A percentile compares a stretch with the other conserved stretches of the same genome.
Evolutionary conservation across 1,140 invertebrate genomes (phyloP).

Genomic region (Bombyx mori): DNA sequence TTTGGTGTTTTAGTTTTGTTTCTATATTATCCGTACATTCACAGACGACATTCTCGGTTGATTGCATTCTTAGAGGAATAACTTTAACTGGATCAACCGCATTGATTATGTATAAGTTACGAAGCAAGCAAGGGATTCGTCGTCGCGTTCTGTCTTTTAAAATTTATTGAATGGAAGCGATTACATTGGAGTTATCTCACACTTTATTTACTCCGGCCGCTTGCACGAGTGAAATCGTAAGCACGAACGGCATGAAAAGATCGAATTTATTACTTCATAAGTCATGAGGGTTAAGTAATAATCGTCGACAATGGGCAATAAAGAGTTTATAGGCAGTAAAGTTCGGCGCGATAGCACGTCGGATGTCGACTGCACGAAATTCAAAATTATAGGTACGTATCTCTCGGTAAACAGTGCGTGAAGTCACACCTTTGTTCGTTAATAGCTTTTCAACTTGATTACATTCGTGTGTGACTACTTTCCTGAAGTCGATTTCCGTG

Average conservation of each 20-base stretch:
- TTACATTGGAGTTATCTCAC: constrained; percentile 5
- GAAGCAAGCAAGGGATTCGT: no score
- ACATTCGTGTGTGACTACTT: constrained; percentile 15
- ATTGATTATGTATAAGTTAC: no score
- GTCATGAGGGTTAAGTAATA: constrained; percentile 66
- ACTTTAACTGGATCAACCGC: no score
- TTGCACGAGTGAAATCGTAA: constrained; percentile 21
- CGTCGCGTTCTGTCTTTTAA: constrained; percentile 13
- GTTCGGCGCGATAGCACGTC: constrained; percentile 50
- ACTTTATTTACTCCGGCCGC: constrained; percentile 16
- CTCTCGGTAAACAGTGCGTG: constrained; percentile 5
- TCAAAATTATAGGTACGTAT: constrained; percentile 9
- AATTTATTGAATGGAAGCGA: not conserved
- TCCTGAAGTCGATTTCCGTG: constrained; percentile 12
- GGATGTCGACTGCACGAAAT: constrained; percentile 40
- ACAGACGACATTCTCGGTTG: no score
- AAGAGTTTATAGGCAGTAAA: constrained; percentile 67
- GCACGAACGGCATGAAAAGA: constrained; percentile 41
- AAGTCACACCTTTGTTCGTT: constrained; percentile 16
- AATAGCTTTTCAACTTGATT: constrained; percentile 21
- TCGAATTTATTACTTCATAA: constrained; percentile 66
- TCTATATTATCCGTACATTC: constrained; percentile 12
- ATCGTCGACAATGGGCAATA: constrained; percentile 66
- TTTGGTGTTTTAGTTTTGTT: constrained; percentile 29
- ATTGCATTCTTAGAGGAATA: no score